Base-by-base conservation (phyloP, 2,797 vertebrate genomes). In the Dendrocincla tyrannina region DNA sequence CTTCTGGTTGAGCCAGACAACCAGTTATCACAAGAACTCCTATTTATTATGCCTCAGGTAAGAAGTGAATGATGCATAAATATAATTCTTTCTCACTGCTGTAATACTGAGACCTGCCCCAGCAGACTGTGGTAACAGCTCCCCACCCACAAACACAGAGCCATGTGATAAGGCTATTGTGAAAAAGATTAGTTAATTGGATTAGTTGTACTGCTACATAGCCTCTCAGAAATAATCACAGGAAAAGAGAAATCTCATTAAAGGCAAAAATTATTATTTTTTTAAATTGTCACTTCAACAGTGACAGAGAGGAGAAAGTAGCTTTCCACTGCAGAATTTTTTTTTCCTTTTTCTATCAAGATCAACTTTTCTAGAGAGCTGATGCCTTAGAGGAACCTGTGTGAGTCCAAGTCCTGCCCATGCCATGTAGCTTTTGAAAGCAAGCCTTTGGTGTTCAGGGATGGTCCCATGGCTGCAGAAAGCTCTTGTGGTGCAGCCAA, bases 151-250 rank as follows among this genome's bases (percentile, higher is more conserved):
- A 88, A 50, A 68, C 78, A 82, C 53, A 79, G 50, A 78, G 58
- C 60, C 13, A 35, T 13, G 19, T 0, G 10, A 82, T 58, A 67
- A 94, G 41, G 28, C 18, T 81, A 56, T 69, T 82, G 59, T 85
- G 82, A 20, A 85, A 84, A 91, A 68, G 73, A 91, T 27, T 30
- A n/a, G 41, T 83, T 91, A 82, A 89, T 91, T 94, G 50, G n/a
- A 78, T 85, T 89, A 92, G 93, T 63, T 88, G 82, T 69, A 59
- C 37, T 52, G 49, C 50, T 73, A 55, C 25, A 33, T 1, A 73
- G 63, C 64, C 22, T 75, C 37, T 84, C 72, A 69, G 53, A 37
- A 89, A 88, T 9, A 89, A 84, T 60, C 72, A 28, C 4, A 69
- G 56, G 30, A 53, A 94, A 87, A 76, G 16, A 92, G 28, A 78